Conservation (phyloP, 2,888 invertebrate species). For the Lepidochrysops patricia region DNA sequence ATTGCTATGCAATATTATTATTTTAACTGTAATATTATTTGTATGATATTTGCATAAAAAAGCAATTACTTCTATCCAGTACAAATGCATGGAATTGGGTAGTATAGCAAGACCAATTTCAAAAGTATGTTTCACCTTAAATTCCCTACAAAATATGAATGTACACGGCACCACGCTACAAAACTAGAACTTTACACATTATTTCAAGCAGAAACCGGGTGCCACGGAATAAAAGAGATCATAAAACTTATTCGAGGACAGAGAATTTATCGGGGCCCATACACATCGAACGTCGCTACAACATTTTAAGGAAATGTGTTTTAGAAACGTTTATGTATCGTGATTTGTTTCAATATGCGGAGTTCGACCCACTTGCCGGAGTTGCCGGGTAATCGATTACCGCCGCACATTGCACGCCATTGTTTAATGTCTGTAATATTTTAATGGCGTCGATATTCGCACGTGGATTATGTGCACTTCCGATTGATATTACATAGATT, state of each 20-base stretch:
- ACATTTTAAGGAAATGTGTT: constrained; percentile 11
- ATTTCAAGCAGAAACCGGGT: not conserved
- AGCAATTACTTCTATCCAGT: too few species aligned
- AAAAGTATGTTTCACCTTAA: too few species aligned
- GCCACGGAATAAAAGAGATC: constrained; percentile 4
- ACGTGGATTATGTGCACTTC: not conserved
- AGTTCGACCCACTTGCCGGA: constrained; percentile 14
- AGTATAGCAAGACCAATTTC: too few species aligned
- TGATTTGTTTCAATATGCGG: constrained; percentile 14
- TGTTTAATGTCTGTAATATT: not conserved
- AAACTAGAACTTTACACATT: not conserved
- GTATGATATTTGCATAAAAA: too few species aligned
- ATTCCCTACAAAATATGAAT: not conserved
- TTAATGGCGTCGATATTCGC: not conserved
- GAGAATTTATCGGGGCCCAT: not conserved
- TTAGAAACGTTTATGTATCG: constrained; percentile 13
- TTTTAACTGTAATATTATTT: too few species aligned
- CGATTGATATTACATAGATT: not conserved
- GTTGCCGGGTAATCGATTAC: constrained; percentile 33
- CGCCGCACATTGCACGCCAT: constrained; percentile 43
- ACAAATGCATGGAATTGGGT: too few species aligned
- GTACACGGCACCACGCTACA: not conserved
- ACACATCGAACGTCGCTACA: not conserved
- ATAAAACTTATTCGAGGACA: constrained; percentile 12
- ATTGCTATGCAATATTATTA: not conserved